Evolutionary conservation across 1,140 invertebrate species (phyloP).

Genomic region (Temnothorax curvispinosus): DNA sequence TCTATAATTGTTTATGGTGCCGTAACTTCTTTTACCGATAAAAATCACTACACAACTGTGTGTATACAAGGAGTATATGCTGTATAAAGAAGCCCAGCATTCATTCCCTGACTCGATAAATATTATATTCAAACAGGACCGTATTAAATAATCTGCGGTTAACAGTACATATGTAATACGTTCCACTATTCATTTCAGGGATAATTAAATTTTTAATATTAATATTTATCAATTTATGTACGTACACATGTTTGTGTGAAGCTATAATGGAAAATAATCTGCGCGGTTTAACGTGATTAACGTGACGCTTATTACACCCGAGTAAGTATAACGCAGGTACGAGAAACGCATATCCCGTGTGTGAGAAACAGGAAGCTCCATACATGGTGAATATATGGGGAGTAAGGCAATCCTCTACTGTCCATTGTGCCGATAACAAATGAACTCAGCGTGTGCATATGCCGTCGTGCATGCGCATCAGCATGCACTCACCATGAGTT

Average conservation of each 20-base stretch:
- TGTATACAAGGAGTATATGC: neutral
- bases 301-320: conserved; percentile 27
- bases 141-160: neutral
- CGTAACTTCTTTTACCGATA: neutral
- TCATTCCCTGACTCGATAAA: neutral
- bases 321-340: neutral
- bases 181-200: neutral
- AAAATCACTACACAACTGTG: neutral
- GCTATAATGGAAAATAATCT: conserved; percentile 45
- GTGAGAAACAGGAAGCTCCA: conserved; percentile 10
- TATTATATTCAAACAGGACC: neutral
- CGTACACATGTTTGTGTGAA: neutral
- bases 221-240: neutral
- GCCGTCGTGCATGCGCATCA: neutral
- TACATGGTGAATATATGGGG: neutral
- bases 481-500: neutral
- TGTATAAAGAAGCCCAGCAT: neutral
- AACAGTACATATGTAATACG: neutral
- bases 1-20: neutral
- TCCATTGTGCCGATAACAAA: conserved; percentile 62
- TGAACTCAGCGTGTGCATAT: conserved; percentile 42
- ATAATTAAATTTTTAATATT: conserved; percentile 32
- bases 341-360: neutral
- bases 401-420: conserved; percentile 40
- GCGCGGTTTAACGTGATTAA: conserved; percentile 20